Percentiles rank a stretch among this genome's conserved stretches.
Evolutionary conservation across 2,888 invertebrate genomes (phyloP).

Genomic region (Apoda limacodes): DNA sequence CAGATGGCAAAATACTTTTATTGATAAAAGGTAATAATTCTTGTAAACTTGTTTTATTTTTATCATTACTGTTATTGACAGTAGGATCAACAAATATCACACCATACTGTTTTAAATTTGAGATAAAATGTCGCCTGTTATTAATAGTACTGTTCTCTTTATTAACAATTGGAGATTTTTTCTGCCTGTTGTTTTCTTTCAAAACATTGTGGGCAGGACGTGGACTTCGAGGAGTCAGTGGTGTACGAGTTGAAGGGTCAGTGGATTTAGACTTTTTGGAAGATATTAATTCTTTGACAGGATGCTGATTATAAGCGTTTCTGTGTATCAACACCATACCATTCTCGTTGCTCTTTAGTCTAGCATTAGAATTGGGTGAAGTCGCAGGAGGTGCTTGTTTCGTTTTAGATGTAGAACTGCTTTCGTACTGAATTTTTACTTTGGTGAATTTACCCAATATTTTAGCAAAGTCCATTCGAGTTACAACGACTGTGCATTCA

Average conservation of each 20-base stretch:
- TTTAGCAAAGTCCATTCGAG: constrained; percentile 63
- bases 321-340: constrained; percentile 52
- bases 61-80: constrained; percentile 31
- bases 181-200: constrained; percentile 49
- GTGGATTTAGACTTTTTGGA: constrained; percentile 5
- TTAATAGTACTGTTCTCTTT: constrained; percentile 33
- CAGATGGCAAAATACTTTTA: constrained; percentile 45
- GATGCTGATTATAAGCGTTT: constrained; percentile 41
- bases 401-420: constrained; percentile 36
- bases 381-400: constrained; percentile 27
- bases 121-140: constrained; percentile 21
- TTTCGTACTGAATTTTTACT: constrained; percentile 62
- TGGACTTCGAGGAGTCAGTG: too few species aligned
- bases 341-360: constrained; percentile 56
- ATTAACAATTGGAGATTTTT: constrained; percentile 14
- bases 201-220: constrained; percentile 34
- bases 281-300: constrained; percentile 29
- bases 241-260: constrained; percentile 5
- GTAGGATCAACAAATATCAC: constrained; percentile 46
- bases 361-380: constrained; percentile 33
- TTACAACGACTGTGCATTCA: constrained; percentile 54
- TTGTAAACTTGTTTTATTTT: constrained; percentile 33
- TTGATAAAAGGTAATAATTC: constrained; percentile 43
- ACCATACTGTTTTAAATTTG: constrained; percentile 42
- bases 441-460: constrained; percentile 62